Base-by-base conservation (phyloP, 2,113 vertebrate genomes). In the Empidonax alnorum region DNA sequence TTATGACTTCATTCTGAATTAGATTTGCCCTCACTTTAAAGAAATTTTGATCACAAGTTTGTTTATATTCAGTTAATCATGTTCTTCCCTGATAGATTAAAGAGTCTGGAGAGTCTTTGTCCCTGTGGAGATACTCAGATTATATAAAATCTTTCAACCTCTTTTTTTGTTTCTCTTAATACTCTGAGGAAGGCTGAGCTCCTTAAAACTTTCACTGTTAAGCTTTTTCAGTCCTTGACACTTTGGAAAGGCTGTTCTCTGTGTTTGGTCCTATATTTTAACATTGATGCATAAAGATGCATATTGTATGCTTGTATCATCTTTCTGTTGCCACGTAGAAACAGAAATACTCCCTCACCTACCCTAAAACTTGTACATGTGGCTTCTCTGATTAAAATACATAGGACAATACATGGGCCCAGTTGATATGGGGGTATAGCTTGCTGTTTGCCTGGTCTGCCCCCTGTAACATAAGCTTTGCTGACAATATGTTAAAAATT, bases 61-160 rank as follows among this genome's bases (percentile, higher is more conserved):
- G 82, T 95, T 94, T 95, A 80, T 77, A 66, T 71, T 71, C 68
- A 87, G 41, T 74, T 87, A 92, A 91, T 85, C 77, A 75, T 28
- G 41, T 76, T 89, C 46, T 72, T 82, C 58, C 62, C 31, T 39
- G 41, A 49, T 82, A 71, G 47, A 62, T 35, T 75, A 87, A 78
- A 65, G 53, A 87, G 56, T 39, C 56, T 79, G 66, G 22, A 89
- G n/a, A 93, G 42, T 30, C 68, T 85, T 72, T 81, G 68, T 77
- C 78, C 66, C 81, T 71, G 1, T 7, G 52, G 67, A 93, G 46
- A 77, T 66, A 79, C 23, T 72, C 31, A 46, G n/a, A 77, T 56
- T 87, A 46, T 44, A 87, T 2, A 20, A 85, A 95, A 87, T 65
- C 69, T 81, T 75, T 75, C 42, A 73, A 59, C 14, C 11, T 41